Percentiles rank a stretch among this genome's conserved stretches.
Conservation (phyloP, 2,797 vertebrate genomes). For the Poecile montanus region DNA sequence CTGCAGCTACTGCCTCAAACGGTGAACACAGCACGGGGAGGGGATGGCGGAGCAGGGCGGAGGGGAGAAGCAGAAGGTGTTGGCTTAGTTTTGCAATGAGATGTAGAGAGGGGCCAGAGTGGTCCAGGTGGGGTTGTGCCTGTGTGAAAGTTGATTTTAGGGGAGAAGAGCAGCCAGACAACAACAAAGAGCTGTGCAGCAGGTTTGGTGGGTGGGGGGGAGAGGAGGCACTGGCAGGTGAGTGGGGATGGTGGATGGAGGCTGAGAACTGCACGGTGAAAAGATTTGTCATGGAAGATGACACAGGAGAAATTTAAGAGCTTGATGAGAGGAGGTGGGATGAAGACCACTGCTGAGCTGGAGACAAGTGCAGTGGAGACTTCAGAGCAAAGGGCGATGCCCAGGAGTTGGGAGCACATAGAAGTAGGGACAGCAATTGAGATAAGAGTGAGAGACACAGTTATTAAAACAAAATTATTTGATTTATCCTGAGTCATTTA, state of each 20-base stretch:
- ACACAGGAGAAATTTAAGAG: background rate
- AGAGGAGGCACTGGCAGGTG: background rate
- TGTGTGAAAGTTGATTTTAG: background rate
- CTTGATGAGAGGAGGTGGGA: background rate
- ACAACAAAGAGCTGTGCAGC: background rate
- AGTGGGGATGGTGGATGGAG: background rate
- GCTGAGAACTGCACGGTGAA: background rate
- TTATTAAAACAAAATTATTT: conserved; percentile 35
- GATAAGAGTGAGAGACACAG: conserved; percentile 33
- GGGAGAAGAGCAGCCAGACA: background rate
- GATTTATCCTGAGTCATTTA: conserved; percentile 43
- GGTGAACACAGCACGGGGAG: background rate
- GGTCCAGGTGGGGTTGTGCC: background rate
- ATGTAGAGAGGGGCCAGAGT: background rate
- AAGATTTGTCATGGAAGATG: background rate
- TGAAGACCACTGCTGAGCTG: background rate
- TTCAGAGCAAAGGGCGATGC: background rate
- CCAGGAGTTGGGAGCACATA: background rate
- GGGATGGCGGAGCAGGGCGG: background rate
- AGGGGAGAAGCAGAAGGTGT: background rate
- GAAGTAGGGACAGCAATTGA: background rate
- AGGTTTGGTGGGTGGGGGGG: background rate
- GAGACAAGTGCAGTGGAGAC: background rate
- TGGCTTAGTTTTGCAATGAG: background rate
- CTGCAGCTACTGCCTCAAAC: background rate